Evolutionary conservation across 2,113 vertebrate species (phyloP).

Genomic region (Cyanocitta stelleri): DNA sequence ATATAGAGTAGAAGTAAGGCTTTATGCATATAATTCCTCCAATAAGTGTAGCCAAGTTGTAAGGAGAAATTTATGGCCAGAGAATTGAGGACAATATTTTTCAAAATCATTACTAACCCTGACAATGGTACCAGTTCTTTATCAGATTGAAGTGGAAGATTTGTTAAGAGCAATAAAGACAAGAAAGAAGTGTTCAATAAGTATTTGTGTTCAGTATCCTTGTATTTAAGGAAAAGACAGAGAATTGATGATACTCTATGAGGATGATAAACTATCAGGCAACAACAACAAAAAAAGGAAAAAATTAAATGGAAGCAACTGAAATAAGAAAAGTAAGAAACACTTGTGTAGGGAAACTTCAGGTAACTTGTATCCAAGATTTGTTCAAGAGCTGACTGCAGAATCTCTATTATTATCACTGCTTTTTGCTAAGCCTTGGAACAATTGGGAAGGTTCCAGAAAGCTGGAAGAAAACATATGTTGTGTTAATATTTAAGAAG

Average conservation of each 20-base stretch:
- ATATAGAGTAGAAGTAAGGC: not conserved
- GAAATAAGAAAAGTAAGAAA: not conserved
- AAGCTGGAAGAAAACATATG: slow-evolving; percentile 29
- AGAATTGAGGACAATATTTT: slow-evolving; percentile 33
- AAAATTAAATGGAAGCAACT: not conserved
- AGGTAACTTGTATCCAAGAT: not conserved
- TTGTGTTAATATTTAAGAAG: slow-evolving; percentile 61
- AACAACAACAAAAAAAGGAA: not conserved
- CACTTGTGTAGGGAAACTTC: not conserved
- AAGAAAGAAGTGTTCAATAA: slow-evolving; percentile 7
- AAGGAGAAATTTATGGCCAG: slow-evolving; percentile 11
- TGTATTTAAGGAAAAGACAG: slow-evolving; percentile 10
- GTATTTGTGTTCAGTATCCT: not conserved
- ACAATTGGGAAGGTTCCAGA: slow-evolving; percentile 48
- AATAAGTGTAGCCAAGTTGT: not conserved
- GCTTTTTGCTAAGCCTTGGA: not conserved
- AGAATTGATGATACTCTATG: not conserved
- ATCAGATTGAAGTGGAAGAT: not conserved
- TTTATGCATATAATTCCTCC: not conserved
- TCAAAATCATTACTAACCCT: not conserved
- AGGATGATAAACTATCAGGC: not conserved
- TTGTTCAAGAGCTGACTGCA: not conserved
- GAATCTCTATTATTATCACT: not conserved
- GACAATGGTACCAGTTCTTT: not conserved
- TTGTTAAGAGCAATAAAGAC: not conserved